Evolutionary conservation across 2,113 vertebrate species (phyloP).

Genomic region (Leucosticte australis): DNA sequence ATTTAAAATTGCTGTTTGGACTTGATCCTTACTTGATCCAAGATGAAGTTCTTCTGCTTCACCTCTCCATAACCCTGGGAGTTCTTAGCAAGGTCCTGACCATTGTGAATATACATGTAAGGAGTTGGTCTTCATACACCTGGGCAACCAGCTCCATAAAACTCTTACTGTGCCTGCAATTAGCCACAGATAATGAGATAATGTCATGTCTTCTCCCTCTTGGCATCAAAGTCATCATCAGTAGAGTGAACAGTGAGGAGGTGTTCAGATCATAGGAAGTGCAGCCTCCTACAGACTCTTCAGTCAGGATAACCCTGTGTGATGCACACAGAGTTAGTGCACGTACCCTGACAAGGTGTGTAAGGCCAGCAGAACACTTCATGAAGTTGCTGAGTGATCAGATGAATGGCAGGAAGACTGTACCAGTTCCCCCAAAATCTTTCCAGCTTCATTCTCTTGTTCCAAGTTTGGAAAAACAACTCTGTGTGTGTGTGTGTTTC

Average conservation of each 20-base stretch:
- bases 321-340: fast-evolving
- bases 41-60: neutral
- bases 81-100: neutral
- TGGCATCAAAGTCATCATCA: neutral
- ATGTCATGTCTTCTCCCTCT: neutral
- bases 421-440: neutral
- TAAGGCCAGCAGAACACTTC: neutral
- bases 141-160: neutral
- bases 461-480: neutral
- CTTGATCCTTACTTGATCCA: neutral
- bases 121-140: neutral
- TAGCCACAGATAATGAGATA: neutral
- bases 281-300: neutral
- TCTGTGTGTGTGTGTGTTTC: neutral
- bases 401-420: neutral
- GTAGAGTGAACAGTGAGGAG: neutral
- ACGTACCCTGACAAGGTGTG: neutral
- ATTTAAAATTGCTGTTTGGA: neutral
- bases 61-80: neutral
- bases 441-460: neutral
- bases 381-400: neutral
- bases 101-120: neutral
- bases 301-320: neutral
- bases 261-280: neutral
- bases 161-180: neutral